Conservation (phyloP, 2,113 vertebrate species). For the Myotis yumanensis region DNA sequence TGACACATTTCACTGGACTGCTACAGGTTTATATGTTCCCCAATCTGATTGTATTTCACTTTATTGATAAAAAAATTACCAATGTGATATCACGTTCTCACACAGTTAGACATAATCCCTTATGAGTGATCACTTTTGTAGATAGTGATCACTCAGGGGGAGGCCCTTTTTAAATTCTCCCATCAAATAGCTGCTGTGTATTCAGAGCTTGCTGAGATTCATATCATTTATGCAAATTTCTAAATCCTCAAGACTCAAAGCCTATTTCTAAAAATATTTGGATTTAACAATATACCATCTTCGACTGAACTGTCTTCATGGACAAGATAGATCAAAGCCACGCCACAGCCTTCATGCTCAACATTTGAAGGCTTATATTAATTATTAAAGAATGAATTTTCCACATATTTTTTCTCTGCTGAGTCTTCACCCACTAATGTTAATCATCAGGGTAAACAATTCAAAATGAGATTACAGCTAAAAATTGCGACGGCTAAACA, state of each 20-base stretch:
- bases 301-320: conserved; percentile 42
- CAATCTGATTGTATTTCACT: neutral
- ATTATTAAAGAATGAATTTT: conserved; percentile 61
- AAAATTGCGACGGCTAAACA: conserved; percentile 76
- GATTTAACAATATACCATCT: conserved; percentile 46
- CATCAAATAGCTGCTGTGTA: conserved; percentile 49
- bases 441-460: conserved; percentile 78
- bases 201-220: conserved; percentile 67
- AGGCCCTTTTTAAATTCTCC: conserved; percentile 51
- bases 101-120: neutral
- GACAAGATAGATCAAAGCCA: conserved; percentile 70
- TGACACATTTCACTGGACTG: neutral
- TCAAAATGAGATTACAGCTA: conserved; percentile 75
- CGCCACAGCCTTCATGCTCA: conserved; percentile 42
- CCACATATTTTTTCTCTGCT: conserved; percentile 63
- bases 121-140: neutral
- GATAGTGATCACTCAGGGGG: neutral
- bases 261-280: conserved; percentile 68
- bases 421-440: conserved; percentile 70
- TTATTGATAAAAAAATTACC: conserved; percentile 49
- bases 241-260: conserved; percentile 49
- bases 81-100: neutral
- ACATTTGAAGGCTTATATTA: conserved; percentile 69
- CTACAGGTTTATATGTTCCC: conserved; percentile 40
- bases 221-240: conserved; percentile 71